Evolutionary conservation across 2,888 invertebrate species (phyloP), one percentile per base, ranked within the genome.

Genomic region (Arctia plantaginis): DNA sequence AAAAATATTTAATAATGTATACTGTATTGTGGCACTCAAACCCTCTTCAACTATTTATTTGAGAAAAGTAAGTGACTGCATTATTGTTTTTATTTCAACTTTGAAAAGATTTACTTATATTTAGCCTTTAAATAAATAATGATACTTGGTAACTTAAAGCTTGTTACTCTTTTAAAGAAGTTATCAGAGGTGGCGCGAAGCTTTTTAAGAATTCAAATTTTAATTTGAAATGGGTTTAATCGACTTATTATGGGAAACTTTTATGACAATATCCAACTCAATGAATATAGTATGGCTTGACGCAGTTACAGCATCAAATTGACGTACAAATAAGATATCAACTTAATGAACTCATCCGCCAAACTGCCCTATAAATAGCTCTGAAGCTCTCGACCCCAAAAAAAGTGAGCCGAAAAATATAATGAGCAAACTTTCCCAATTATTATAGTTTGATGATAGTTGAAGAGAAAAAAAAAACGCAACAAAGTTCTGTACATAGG

Each of bases 391-490:
- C 71, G 75, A 79, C 77, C 76, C 76, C 77, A 82, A 88, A 89
- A 89, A 90, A 90, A 89, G 87, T 90, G 85, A 84, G 80, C 88
- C 90, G 80, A 92, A 92, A 76, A 93, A 93, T 91, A 93, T 95
- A 95, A 95, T 95, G 94, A 95, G 93, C 87, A 89, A 95, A 95
- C 83, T 95, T 95, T 92, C 87, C 94, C 95, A 95, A 95, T 95
- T 95, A 95, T 89, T 89, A 91, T 93, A 94, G 93, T 94, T 93
- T 87, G 87, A 88, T 89, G 91, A 91, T 89, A 87, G 86, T 86
- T 86, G 75, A 85, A 85, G 86, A 90, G 89, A 91, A 90, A 92
- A 59, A 66, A 69, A 91, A 82, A 88, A 73, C 65, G 74, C 65
- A 82, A 85, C 87, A 87, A 90, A 91, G 86, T 91, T 89, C 74